Conservation (phyloP, 2,888 invertebrate species). For the Zaprionus bogoriensis region DNA sequence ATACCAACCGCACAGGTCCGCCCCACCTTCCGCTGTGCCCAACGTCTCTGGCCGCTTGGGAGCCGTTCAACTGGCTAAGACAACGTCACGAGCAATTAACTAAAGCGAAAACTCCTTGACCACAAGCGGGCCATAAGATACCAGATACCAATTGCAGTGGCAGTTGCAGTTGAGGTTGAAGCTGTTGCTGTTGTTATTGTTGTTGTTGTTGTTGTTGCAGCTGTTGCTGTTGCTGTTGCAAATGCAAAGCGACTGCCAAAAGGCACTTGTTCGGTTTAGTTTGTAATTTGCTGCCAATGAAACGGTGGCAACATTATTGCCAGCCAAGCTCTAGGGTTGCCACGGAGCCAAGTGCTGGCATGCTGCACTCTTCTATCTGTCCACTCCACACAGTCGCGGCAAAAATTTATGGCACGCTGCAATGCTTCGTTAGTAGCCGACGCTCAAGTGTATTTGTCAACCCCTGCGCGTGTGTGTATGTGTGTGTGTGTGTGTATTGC, state of each 20-base stretch:
- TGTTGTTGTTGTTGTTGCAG: not conserved
- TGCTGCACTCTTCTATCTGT: slow-evolving; percentile 29
- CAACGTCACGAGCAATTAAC: slow-evolving; percentile 76
- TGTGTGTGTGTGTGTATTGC: slow-evolving; percentile 34
- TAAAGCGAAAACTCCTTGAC: slow-evolving; percentile 74
- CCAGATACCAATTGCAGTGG: slow-evolving; percentile 15
- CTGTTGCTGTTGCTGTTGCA: slow-evolving; percentile 6
- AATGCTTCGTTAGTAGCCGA: slow-evolving; percentile 47
- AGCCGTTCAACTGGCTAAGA: slow-evolving; percentile 44
- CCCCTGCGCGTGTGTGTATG: slow-evolving; percentile 31
- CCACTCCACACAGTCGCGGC: slow-evolving; percentile 32
- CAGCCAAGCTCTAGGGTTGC: slow-evolving; percentile 39
- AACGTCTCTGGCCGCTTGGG: not conserved
- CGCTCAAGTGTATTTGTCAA: slow-evolving; percentile 62
- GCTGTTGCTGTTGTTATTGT: slow-evolving; percentile 5
- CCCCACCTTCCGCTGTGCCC: not conserved
- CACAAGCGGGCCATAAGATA: slow-evolving; percentile 47
- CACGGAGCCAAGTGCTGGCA: slow-evolving; percentile 61
- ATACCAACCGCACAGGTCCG: slow-evolving; percentile 36
- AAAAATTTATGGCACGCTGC: slow-evolving; percentile 56
- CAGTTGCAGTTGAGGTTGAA: slow-evolving; percentile 20
- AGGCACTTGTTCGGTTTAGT: slow-evolving; percentile 31
- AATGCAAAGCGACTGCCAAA: slow-evolving; percentile 19
- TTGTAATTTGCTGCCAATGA: slow-evolving; percentile 31
- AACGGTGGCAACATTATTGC: slow-evolving; percentile 53